Evolutionary conservation across 2,113 vertebrate genomes (phyloP).

Genomic region (Synodontis membranacea): DNA sequence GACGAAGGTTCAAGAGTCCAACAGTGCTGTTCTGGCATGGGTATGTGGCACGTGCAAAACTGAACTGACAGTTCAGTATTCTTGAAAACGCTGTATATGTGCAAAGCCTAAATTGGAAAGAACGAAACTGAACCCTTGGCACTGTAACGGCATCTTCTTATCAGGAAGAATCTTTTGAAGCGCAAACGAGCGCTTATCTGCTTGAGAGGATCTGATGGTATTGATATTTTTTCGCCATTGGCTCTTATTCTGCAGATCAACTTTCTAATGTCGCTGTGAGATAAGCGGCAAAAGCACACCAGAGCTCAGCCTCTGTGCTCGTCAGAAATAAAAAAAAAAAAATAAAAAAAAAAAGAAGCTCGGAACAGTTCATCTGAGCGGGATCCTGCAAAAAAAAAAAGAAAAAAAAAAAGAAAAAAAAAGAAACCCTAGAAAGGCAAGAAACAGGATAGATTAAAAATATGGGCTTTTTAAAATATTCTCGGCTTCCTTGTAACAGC

Average conservation of each 20-base stretch:
- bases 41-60: not conserved
- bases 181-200: constrained; percentile 64
- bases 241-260: constrained; percentile 72
- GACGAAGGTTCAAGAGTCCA: constrained; percentile 50
- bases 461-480: constrained; percentile 1
- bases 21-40: constrained; percentile 44
- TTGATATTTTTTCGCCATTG: constrained; percentile 60
- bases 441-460: constrained; percentile 1
- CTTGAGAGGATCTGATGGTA: constrained; percentile 67
- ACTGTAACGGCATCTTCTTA: constrained; percentile 51
- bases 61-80: not conserved
- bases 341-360: too few species aligned
- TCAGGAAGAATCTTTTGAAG: constrained; percentile 65
- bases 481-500: not conserved
- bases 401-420: constrained; percentile 59
- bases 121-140: constrained; percentile 56
- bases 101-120: constrained; percentile 2
- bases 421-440: constrained; percentile 57
- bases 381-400: too few species aligned
- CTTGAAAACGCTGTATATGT: not conserved
- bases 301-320: constrained; percentile 23
- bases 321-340: constrained; percentile 39
- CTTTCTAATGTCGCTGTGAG: constrained; percentile 72
- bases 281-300: constrained; percentile 65
- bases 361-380: constrained; percentile 34